These are phyloP conservation scores for Brachionus koreanus DNA, from an alignment of 1,140 invertebrate species.

Conservation along the genomic window DNA sequence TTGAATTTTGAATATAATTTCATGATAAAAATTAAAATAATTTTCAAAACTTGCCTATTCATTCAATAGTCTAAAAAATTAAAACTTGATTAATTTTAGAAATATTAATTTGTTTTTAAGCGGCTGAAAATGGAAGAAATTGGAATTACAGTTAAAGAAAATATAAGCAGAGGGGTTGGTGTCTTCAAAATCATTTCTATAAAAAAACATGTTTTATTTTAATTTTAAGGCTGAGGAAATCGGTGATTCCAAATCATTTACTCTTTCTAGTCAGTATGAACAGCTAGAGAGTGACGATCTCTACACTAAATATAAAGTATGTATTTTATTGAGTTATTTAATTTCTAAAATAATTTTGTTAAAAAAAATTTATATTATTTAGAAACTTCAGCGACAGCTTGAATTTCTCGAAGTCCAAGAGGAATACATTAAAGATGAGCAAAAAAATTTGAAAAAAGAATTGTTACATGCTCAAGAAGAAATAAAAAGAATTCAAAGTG, in stretches of 20 bases:
- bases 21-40: slow-evolving; percentile 3
- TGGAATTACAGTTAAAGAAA: slow-evolving; percentile 28
- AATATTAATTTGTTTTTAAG: not conserved
- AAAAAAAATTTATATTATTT: not conserved
- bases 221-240: not conserved
- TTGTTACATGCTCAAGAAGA: slow-evolving; percentile 94
- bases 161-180: not conserved
- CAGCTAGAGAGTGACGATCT: slow-evolving; percentile 42
- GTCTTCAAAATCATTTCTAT: not conserved
- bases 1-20: not conserved
- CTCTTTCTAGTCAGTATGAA: slow-evolving; percentile 21
- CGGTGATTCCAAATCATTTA: slow-evolving; percentile 19
- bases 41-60: slow-evolving; percentile 1
- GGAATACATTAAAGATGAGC: slow-evolving; percentile 97
- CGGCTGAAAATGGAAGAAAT: slow-evolving; percentile 43
- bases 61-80: not conserved
- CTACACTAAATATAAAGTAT: slow-evolving; percentile 43
- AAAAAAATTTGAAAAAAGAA: slow-evolving; percentile 93
- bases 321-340: not conserved
- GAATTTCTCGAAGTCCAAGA: slow-evolving; percentile 95
- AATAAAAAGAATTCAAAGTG: slow-evolving; percentile 93
- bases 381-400: slow-evolving; percentile 91
- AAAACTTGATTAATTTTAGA: not conserved
- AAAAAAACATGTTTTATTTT: not conserved
- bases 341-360: not conserved